Base-by-base conservation (phyloP, 2,113 vertebrate species). In the Seriola dumerili region DNA sequence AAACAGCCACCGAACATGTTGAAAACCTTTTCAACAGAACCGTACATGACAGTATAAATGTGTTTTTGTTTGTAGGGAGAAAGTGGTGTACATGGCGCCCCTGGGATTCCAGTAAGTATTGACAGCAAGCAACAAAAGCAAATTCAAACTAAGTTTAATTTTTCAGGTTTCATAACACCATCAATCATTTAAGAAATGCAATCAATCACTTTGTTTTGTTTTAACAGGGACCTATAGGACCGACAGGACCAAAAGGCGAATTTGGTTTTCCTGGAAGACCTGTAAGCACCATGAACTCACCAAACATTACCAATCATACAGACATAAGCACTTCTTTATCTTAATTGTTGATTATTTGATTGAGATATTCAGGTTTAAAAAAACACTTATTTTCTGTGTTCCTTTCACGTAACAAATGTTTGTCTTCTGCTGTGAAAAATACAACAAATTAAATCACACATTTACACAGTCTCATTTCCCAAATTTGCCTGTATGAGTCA, bases 201-300 rank as follows among this genome's bases (percentile, higher is more conserved):
- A 21, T 52, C 32, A 71, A 0, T 73, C 32, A 59, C 16, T 64
- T 23, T 50, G 16, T 8, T 61, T 57, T 40, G 16, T 94, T 93
- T 25, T 81, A 36, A 57, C 88, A 99, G 98, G 98, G 98, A 5
- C 97, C 97, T n/a, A 68, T 88, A n/a, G 98, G 98, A 95, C 96
- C 95, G 44, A 12, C 46, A 4, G 98, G 98, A 94, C 94, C 93
- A 9, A 99, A 98, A 94, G 98, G 98, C 92, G 97, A 98, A 69
- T 96, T 97, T 67, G 98, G 98, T 61, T 93, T 98, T 54, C 97
- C 98, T 0, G 98, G 98, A 85, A 93, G 97, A 71, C 95, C 96
- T 46, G 98, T 99, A 96, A 93, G 97, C 94, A 94, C 72, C 44
- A 8, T 42, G 2, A 16, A 38, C 65, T 79, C 64, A 34, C 9